Percentiles rank a stretch among this genome's conserved stretches.
phyloP scores from a whole-genome alignment of 2,113 vertebrate species.

The Oncorhynchus tshawytscha region DNA sequence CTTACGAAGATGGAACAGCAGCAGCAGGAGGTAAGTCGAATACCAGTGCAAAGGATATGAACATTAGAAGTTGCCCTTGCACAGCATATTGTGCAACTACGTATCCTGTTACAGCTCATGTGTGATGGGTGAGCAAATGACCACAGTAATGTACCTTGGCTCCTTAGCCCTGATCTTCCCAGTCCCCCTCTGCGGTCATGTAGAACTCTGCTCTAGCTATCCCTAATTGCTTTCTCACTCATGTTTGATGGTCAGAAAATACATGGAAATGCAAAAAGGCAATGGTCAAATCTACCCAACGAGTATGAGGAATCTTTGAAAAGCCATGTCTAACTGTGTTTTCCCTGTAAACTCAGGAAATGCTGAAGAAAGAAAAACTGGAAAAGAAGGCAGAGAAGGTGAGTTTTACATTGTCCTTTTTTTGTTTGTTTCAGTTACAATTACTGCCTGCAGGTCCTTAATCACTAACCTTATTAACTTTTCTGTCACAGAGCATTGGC shows the following conservation, averaged over 20 bases:
- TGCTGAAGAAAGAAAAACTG: slow-evolving; percentile 79
- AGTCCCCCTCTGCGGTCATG: neutral
- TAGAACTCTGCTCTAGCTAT: neutral
- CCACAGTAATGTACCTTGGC: neutral
- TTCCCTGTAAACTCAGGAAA: slow-evolving; percentile 74
- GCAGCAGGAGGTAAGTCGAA: slow-evolving; percentile 82
- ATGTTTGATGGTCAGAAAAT: neutral
- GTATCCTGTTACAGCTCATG: too few relatives aligned
- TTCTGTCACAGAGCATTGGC: slow-evolving; percentile 40
- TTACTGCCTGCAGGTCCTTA: neutral
- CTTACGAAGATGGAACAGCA: slow-evolving; percentile 98
- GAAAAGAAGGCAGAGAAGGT: slow-evolving; percentile 79
- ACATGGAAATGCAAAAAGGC: neutral
- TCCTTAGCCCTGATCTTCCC: neutral
- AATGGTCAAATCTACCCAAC: too few relatives aligned
- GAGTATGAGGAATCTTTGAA: too few relatives aligned
- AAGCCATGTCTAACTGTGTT: neutral
- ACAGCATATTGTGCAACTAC: neutral
- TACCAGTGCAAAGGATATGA: neutral
- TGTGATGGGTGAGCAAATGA: neutral
- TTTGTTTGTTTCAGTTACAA: slow-evolving; percentile 9
- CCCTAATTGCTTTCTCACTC: neutral
- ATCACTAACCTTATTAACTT: neutral
- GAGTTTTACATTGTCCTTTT: neutral
- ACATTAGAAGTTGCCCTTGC: neutral